Base-by-base conservation (phyloP, 2,113 vertebrate species). In the Piprites chloris region DNA sequence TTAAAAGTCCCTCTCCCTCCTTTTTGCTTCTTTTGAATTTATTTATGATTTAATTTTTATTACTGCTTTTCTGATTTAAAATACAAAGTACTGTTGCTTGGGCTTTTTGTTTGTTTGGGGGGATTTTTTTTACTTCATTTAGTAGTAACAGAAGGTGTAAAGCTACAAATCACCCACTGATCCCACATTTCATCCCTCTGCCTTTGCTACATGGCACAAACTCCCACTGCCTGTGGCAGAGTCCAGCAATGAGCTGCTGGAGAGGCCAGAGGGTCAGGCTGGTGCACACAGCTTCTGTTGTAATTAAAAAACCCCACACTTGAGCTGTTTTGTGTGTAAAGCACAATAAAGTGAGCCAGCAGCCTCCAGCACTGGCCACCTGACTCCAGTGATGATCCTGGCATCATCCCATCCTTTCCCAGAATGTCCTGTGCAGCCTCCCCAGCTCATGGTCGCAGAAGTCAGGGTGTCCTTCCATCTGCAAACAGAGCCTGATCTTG, bases 221-320 rank as follows among this genome's bases (percentile, higher is more conserved):
- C 30, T 19, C 33, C 13, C 0, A 0, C 13, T 5, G 8, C 37
- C 59, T 5, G 2, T 9, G 33, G 15, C 19, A 27, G 19, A 21
- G 16, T 8, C 19, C 41, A 56, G 15, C 19, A 46, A 41, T 8
- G 58, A 79, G 12, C 52, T 11, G 20, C 35, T 47, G 74, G 56
- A 61, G 21, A 24, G 19, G 37, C 27, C 3, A 3, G 2, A 37
- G 27, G 49, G 32, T 46, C 85, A 50, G 9, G 23, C 24, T 65
- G 35, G 33, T 27, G 61, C 46, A 50, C 9, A 27, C 27, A 20
- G 27, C 28, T 73, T 47, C 42, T 69, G 16, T 20, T 55, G 13
- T 23, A 47, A 23, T 32, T 37, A 59, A 24, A 42, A 30, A n/a
- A 52, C 7, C 12, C 17, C 8, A 42, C 13, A 3, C 17, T 65